These are phyloP conservation scores for Ficedula albicollis DNA, from an alignment of 2,797 vertebrate genomes.

Conservation along the genomic window DNA sequence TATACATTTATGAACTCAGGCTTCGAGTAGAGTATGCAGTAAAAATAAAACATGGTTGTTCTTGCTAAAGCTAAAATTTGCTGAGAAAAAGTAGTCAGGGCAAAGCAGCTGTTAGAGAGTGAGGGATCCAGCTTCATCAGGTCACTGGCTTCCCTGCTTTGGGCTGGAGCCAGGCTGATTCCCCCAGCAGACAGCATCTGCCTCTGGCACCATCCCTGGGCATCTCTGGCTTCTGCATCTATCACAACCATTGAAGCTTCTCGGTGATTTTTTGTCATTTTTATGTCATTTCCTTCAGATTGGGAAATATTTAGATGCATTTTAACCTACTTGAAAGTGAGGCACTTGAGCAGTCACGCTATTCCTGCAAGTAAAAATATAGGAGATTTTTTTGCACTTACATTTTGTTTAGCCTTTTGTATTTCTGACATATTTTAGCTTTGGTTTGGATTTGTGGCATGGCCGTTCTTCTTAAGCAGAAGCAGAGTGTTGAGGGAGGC, in stretches of 20 bases:
- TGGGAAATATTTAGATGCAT: conserved; percentile 15
- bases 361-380: background rate
- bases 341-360: fast-evolving
- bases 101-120: background rate
- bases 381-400: background rate
- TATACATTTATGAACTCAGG: background rate
- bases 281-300: conserved; percentile 12
- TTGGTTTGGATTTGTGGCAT: background rate
- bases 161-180: background rate
- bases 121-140: background rate
- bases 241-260: background rate
- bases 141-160: background rate
- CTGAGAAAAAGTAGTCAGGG: background rate
- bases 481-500: background rate
- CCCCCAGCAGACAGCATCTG: conserved; percentile 34
- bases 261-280: conserved; percentile 34
- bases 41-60: background rate
- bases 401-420: background rate
- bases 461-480: background rate
- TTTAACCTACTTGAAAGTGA: background rate
- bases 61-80: background rate
- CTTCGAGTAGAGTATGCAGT: background rate
- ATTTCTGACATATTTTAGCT: background rate
- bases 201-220: conserved; percentile 16
- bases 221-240: conserved; percentile 4